Evolutionary conservation across 2,113 vertebrate species (phyloP), one percentile per base, ranked within the genome.

Genomic region (Syngnathus floridae): DNA sequence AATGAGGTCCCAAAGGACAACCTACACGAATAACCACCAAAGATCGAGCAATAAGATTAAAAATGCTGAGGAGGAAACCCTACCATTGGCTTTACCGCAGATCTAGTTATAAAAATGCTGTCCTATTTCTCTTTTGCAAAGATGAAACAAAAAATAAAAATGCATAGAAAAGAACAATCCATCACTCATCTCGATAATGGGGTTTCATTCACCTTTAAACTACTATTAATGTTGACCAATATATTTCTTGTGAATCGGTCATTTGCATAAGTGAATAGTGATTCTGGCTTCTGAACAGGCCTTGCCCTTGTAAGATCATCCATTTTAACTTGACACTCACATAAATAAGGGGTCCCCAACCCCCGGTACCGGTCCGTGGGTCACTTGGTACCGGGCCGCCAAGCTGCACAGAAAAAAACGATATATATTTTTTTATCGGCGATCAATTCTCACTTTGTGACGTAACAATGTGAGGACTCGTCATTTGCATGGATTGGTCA

Each of bases 1-100:
- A 78, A 71, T 74, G 21, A 46, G 62, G 4, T 78, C 72, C 72
- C 72, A 38, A 48, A 54, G 69, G 65, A 71, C 58, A 26, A 62
- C 43, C 36, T 31, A 36, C 45, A 55, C 43, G 45, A 74, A 56
- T 51, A 77, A 70, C 67, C 17, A 64, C 31, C 37, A 14, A 56
- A 64, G 43, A 46, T 8, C 12, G 21, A 65, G 62, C 8, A 0
- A 21, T 48, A 49, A 57, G 64, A 74, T 56, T 22, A 70, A 66
- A 60, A 66, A 54, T 22, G 35, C 49, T 22, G 21, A 63, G 19
- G 59, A 62, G 19, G 22, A 62, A 56, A 26, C 9, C 17, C 46
- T 45, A 36, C 46, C 22, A 43, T 61, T 57, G 56, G 49, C 48
- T 62, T 6, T 61, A 9, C 57, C 52, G 16, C 22, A 13, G 58